Conservation (phyloP, 2,797 vertebrate genomes). For the Molossus molossus region DNA sequence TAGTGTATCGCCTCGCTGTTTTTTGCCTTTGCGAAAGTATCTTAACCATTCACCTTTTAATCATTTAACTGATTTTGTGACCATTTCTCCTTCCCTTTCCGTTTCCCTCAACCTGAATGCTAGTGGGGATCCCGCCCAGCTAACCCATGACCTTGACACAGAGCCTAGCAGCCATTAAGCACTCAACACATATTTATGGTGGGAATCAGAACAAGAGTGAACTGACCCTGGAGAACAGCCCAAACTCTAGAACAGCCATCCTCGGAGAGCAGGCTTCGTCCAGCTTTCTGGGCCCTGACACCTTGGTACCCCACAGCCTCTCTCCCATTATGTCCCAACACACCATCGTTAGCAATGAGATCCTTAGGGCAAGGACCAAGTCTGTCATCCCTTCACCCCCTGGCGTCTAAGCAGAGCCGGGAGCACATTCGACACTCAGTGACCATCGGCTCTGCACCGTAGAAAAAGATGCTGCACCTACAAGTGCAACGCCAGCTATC, state of each 20-base stretch:
- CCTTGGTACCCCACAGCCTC: background rate
- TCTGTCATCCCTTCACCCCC: background rate
- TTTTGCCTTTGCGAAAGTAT: background rate
- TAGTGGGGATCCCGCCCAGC: background rate
- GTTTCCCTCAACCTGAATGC: background rate
- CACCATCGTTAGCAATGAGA: background rate
- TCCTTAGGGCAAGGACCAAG: background rate
- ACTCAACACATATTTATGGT: fast-evolving
- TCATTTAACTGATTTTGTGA: background rate
- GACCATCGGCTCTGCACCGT: fast-evolving
- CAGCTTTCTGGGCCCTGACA: background rate
- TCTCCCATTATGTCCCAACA: background rate
- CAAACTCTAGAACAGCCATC: background rate
- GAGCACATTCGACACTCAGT: background rate
- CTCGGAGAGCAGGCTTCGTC: background rate
- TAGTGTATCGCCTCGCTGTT: background rate
- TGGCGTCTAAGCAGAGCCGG: background rate
- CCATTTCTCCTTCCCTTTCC: background rate
- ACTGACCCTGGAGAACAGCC: fast-evolving
- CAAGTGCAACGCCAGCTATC: background rate
- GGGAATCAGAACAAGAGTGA: background rate
- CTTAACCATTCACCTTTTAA: background rate
- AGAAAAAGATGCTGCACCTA: background rate
- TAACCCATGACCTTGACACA: background rate
- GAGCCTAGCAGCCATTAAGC: background rate